Base-by-base conservation (phyloP, 2,113 vertebrate genomes). In the Syngnathus scovelli region DNA sequence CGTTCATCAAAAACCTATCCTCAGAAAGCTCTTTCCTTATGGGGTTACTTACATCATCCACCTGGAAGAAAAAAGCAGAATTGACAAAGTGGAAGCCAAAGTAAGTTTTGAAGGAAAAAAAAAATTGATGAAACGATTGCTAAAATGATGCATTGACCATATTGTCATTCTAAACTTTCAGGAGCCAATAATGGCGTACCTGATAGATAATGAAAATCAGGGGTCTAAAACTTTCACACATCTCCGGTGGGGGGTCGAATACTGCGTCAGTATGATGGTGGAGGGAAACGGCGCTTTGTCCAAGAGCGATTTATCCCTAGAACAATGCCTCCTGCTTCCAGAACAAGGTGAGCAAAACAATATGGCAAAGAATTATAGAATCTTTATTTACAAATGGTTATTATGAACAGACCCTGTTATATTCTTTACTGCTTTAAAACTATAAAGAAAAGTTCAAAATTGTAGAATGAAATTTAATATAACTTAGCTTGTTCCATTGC, bases 191-290 rank as follows among this genome's bases (percentile, higher is more conserved):
- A 73, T 5, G 4, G 62, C 46, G n/a, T 79, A 78, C 68, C 62
- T 84, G 12, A 41, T 18, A 10, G 74, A 81, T 51, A 59, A 76
- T 0, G 0, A 0, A 4, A 56, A 80, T 19, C 67, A 72, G 58
- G 73, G 12, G 33, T 71, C 0, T 0, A 77, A 6, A 48, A 69
- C 27, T 18, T 91, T 91, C 64, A 64, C 9, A 1, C 81, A 66
- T 36, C 80, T 92, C 7, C 46, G 38, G 0, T 78, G 75, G 72
- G 82, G 80, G 6, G 78, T 16, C 49, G 61, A 77, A 16, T 91
- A 92, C 71, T 92, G 91, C 23, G 77, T 92, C 62, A 76, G 68
- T 18, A 5, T 88, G 27, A 72, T 19, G 54, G 78, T 87, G 1
- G 65, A 83, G 46, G 59, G 52, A 36, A 33, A 0, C 0, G 67